These are phyloP conservation scores for Daphoenositta chrysoptera DNA, from an alignment of 2,113 vertebrate species.

Conservation along the genomic window DNA sequence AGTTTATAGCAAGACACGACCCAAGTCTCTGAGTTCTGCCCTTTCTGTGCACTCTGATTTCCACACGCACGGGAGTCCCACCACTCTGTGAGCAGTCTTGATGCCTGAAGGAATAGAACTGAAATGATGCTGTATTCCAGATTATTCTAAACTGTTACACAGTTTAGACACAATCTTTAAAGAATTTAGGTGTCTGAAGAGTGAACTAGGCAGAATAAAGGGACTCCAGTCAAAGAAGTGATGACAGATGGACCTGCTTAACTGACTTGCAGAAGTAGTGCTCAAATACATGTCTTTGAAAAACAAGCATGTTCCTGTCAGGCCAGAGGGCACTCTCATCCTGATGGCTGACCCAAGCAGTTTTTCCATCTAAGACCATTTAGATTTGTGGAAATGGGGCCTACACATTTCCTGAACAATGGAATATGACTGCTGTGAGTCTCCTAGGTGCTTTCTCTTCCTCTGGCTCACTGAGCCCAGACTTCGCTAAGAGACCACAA, in stretches of 20 bases:
- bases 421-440: neutral
- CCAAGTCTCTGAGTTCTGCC: neutral
- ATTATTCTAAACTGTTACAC: neutral
- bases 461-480: neutral
- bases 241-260: neutral
- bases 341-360: neutral
- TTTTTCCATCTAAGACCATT: neutral
- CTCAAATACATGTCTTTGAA: neutral
- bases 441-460: neutral
- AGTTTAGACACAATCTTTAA: neutral
- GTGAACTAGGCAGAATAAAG: neutral
- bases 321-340: neutral
- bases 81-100: neutral
- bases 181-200: neutral
- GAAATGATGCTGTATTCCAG: neutral
- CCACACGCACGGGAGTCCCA: neutral
- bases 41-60: neutral
- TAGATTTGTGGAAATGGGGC: neutral
- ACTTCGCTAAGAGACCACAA: neutral
- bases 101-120: neutral
- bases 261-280: neutral
- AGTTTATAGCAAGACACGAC: neutral
- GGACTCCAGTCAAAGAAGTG: neutral
- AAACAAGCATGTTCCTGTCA: neutral
- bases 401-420: neutral